phyloP scores from a whole-genome alignment of 2,888 invertebrate species.

The Platycnemis pennipes region DNA sequence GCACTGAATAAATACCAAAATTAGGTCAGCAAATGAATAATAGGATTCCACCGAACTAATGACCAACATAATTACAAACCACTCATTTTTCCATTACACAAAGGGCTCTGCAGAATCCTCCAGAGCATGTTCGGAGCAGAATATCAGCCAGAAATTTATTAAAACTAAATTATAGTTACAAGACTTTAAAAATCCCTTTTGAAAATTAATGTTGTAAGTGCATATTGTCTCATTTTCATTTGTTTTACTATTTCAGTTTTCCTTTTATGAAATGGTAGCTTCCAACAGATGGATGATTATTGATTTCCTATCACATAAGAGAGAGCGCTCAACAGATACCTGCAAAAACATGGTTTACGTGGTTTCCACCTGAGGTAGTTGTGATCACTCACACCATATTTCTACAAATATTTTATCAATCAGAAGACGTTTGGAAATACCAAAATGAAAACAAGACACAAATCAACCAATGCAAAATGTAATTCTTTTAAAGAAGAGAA shows the following conservation, averaged over 20 bases:
- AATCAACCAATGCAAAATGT: neutral
- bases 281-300: neutral
- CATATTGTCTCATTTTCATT: neutral
- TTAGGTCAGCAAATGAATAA: neutral
- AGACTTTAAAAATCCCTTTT: neutral
- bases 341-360: conserved; percentile 8
- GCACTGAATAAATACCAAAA: neutral
- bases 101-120: neutral
- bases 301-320: neutral
- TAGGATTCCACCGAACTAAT: neutral
- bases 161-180: neutral
- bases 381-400: conserved; percentile 13
- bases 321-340: conserved; percentile 8
- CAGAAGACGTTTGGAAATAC: neutral
- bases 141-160: neutral
- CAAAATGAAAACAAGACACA: neutral
- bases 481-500: neutral
- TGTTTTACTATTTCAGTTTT: neutral
- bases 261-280: neutral
- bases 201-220: neutral
- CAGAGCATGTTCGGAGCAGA: neutral
- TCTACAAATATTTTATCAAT: neutral
- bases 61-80: neutral
- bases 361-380: conserved; percentile 27
- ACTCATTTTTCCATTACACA: neutral